A percentile compares a stretch with the other conserved stretches of the same genome.
Conservation (phyloP, 1,140 invertebrate species). For the Drosophila albomicans region DNA sequence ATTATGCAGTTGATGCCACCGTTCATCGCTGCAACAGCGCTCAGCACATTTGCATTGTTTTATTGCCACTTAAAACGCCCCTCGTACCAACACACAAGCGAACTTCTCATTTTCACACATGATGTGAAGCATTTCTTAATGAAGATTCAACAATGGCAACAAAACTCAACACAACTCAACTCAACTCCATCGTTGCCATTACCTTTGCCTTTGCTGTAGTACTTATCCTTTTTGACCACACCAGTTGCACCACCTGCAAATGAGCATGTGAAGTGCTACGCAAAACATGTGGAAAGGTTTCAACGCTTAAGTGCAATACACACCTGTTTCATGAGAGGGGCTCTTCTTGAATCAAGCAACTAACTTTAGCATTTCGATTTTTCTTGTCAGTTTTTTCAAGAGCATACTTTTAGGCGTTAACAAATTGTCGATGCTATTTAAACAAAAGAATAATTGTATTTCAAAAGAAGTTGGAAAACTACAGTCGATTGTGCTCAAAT, state of each 20-base stretch:
- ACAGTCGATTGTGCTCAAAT: no score
- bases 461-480: no score
- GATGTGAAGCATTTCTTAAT: slow-evolving; percentile 47
- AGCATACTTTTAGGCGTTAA: no score
- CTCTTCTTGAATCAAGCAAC: no score
- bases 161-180: slow-evolving; percentile 15
- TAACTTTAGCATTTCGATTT: no score
- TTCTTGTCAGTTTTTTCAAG: no score
- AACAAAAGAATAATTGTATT: no score
- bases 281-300: slow-evolving; percentile 9
- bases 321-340: no score
- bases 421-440: no score
- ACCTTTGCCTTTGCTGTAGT: background rate
- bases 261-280: slow-evolving; percentile 14
- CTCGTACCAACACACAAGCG: background rate
- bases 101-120: slow-evolving; percentile 35
- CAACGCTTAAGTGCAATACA: background rate
- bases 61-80: slow-evolving; percentile 45
- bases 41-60: slow-evolving; percentile 45
- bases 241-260: slow-evolving; percentile 42
- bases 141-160: slow-evolving; percentile 51
- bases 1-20: slow-evolving; percentile 33
- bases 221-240: slow-evolving; percentile 45
- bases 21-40: background rate
- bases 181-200: slow-evolving; percentile 11